Base-by-base conservation (phyloP, 2,888 invertebrate species). In the Brenthis daphne region DNA sequence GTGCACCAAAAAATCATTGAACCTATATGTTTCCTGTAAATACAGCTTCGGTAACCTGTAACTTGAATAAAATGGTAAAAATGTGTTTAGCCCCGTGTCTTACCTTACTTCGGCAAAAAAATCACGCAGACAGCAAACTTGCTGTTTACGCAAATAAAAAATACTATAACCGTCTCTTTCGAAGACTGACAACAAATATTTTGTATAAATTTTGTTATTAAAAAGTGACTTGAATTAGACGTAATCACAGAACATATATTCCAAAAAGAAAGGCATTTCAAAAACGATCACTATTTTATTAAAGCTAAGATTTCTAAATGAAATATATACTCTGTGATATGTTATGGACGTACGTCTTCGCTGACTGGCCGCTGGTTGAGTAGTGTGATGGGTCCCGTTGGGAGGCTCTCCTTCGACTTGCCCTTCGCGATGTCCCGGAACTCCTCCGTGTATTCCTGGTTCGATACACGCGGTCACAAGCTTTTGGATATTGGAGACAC, bases 361-460 rank as follows among this genome's bases (percentile, higher is more conserved):
- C 97, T 97, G 91, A 98, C 98, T 76, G 97, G 97, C 82, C 98
- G 96, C 92, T 98, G 98, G 94, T 98, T 98, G 93, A 98, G 97
- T 87, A 98, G 95, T 81, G 97, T 98, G 93, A 98, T 98, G 90
- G 96, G 96, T 79, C 98, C 98, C 82, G 97, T 97, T 80, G 98
- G 97, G 79, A 97, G 95, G 81, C 97, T 96, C 93, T 97, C 98
- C 95, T 97, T 98, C 81, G 96, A 97, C 94, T 97, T 98, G 86
- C 97, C 97, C 94, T 98, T 98, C 88, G 97, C 97, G 94, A 98
- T 98, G 94, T 98, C 98, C 85, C 98, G 96, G 94, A 98, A 98
- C 94, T 98, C 98, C 94, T 98, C 98, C 80, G 97, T 97, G 94
- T 98, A 98, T 94, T 98, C 98, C 98, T 98, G 95, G 79, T 80